Evolutionary conservation across 2,113 vertebrate genomes (phyloP), one percentile per base, ranked within the genome.

Genomic region (Epinephelus fuscoguttatus): DNA sequence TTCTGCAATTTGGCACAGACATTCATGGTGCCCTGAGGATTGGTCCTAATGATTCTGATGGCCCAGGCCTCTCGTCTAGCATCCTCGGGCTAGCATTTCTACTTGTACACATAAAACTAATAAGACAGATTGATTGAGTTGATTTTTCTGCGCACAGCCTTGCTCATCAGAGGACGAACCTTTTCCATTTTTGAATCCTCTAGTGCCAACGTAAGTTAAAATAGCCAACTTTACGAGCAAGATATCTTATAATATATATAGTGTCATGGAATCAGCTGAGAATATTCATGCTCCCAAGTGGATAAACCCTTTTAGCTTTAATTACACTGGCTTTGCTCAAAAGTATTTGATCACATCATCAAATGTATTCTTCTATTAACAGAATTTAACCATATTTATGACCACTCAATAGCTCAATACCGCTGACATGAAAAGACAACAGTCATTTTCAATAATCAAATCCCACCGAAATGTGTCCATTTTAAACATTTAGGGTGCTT

Each of bases 1-100:
- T 63, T 23, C 25, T 77, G 52, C 23, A 45, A 9, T 64, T 63
- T 66, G 14, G 21, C 25, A 12, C 47, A 70, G 55, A 62, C 30
- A 42, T 59, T 64, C 57, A 25, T 19, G 21, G 37, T 63, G 25
- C 82, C 6, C 21, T 0, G 11, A 27, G 66, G 52, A 79, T 61
- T 21, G 18, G 53, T n/a, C 40, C 6, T 71, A 70, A 78, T 63
- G 14, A 74, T 72, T 63, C 56, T 60, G 50, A 12, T 71, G 25
- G 12, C 12, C 18, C 13, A 49, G 7, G 63, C 13, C 6, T 7
- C 30, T 70, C 4, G 15, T n/a, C 18, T 21, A 17, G 30, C 63
- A 19, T 37, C n/a, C 61, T 33, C 30, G 7, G 60, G 6, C 10
- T 14, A 18, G 18, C 33, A 27, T 14, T 12, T 61, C 40, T 64